Evolutionary conservation across 2,797 vertebrate genomes (phyloP).

Genomic region (Streptopelia turtur): DNA sequence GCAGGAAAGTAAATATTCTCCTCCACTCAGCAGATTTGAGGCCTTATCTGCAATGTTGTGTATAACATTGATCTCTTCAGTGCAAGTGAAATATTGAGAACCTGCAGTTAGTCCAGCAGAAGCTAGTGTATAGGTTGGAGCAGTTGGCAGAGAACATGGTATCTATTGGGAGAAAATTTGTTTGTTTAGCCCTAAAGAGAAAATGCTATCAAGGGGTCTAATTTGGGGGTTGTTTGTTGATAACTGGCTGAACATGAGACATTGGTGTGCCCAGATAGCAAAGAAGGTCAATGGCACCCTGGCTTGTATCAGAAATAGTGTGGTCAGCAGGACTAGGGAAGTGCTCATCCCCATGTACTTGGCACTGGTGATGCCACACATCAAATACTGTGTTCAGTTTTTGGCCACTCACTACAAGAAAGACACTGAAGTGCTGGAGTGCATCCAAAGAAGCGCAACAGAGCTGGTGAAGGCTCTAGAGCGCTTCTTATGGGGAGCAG

Average conservation of each 20-base stretch:
- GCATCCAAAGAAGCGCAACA: no score
- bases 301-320: neutral
- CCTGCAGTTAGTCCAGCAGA: neutral
- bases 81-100: neutral
- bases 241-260: no score
- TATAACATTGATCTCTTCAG: neutral
- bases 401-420: neutral
- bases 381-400: neutral
- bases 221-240: neutral
- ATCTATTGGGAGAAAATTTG: neutral
- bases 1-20: neutral
- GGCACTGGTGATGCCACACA: rapidly evolving
- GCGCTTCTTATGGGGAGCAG: rapidly evolving
- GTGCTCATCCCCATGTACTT: rapidly evolving
- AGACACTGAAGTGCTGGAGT: neutral
- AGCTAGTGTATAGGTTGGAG: neutral
- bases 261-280: no score
- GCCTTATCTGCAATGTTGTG: neutral
- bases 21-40: neutral
- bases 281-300: no score
- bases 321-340: neutral
- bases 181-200: neutral
- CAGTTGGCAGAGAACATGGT: neutral
- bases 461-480: neutral
- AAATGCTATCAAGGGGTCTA: neutral